Conservation (phyloP, 2,888 invertebrate species). For the Nineta flava region DNA sequence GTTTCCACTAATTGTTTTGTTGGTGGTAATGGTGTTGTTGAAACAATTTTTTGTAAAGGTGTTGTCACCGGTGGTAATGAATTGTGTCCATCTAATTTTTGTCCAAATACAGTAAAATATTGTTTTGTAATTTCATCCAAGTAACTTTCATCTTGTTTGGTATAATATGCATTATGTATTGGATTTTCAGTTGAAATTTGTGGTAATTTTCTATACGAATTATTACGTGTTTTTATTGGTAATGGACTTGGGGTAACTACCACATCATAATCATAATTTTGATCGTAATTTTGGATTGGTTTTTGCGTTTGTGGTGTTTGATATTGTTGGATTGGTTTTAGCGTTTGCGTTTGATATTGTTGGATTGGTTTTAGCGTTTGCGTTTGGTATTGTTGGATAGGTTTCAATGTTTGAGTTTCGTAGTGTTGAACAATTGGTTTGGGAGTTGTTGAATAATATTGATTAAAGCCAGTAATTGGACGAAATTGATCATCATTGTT, state of each 20-base stretch:
- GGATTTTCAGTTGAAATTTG: constrained; percentile 34
- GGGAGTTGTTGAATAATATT: constrained; percentile 20
- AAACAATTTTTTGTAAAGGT: constrained; percentile 6
- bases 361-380: constrained; percentile 20
- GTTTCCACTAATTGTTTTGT: constrained; percentile 10
- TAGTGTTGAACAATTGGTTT: constrained; percentile 14
- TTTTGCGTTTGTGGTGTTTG: constrained; percentile 18
- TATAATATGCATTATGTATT: constrained; percentile 44
- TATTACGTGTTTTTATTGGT: background rate
- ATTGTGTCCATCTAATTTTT: constrained; percentile 39
- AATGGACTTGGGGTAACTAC: no score
- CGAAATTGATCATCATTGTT: constrained; percentile 43
- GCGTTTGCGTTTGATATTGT: constrained; percentile 14
- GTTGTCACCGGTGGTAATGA: constrained; percentile 26
- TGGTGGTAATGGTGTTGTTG: constrained; percentile 5
- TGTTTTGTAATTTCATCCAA: constrained; percentile 59
- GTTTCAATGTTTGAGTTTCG: constrained; percentile 20
- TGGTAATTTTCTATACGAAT: constrained; percentile 17
- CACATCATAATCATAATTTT: background rate
- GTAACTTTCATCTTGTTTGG: constrained; percentile 46
- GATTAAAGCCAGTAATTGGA: constrained; percentile 38
- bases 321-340: constrained; percentile 11
- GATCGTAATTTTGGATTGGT: background rate
- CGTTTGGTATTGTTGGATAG: constrained; percentile 19
- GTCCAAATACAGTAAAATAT: constrained; percentile 58